Base-by-base conservation (phyloP, 2,113 vertebrate genomes). In the Oncorhynchus masou region DNA sequence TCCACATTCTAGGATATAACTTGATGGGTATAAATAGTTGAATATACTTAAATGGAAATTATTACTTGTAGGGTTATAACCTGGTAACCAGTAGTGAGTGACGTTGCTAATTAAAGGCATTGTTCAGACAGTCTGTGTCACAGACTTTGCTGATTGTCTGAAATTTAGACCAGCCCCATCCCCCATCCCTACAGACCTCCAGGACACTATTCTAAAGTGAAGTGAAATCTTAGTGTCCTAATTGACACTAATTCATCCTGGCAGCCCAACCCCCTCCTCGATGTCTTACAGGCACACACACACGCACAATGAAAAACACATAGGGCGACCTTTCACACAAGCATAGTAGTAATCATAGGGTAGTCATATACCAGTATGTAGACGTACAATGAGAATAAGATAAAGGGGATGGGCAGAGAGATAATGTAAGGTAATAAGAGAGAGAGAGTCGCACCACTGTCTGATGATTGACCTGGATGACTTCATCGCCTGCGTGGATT, bases 381-480 rank as follows among this genome's bases (percentile, higher is more conserved):
- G 0, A 54, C 5, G 15, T 54, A 54, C 16, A 15, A 54, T 54
- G 2, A 34, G 0, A 31, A 13, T 20, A 51, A 25, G 31, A 74
- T 27, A 69, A 48, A 45, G 67, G 1, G 20, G 19, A 13, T 27
- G 24, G 2, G n/a, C 15, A n/a, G n/a, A 57, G 39, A 51, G 51
- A 54, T 19, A 13, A 62, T 12, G 15, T 62, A n/a, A 64, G 73
- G 11, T 13, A 29, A 54, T 22, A 49, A 11, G 24, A 9, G 16
- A 59, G 39, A 20, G 39, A 20, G 25, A 31, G 59, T 24, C 90
- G 76, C 83, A 94, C 93, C 90, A 94, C 93, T 60, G 93, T 94
- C 88, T 94, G 93, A 87, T 91, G 91, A 81, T 94, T 94, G 83
- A 94, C 93, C 85, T 94, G 93, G 85, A 94, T 94, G 84, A 94